Evolutionary conservation across 1,140 invertebrate species (phyloP).

Genomic region (Dysdera silvatica): DNA sequence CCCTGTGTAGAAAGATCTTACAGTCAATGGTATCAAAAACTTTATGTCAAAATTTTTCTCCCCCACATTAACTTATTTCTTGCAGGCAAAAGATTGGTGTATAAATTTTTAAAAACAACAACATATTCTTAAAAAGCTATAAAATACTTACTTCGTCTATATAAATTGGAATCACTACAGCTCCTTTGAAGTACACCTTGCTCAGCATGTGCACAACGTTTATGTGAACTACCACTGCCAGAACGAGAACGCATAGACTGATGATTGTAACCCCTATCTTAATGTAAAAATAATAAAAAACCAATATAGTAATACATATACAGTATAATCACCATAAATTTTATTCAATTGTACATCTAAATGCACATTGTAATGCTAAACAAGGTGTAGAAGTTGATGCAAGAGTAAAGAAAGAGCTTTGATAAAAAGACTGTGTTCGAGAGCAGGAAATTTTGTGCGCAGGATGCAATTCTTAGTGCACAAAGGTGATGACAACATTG

Average conservation of each 20-base stretch:
- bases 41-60: too few relatives aligned
- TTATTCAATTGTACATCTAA: background rate
- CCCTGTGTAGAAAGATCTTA: too few relatives aligned
- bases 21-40: too few relatives aligned
- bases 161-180: constrained; percentile 17
- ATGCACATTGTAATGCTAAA: too few relatives aligned
- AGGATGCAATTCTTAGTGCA: too few relatives aligned
- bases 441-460: too few relatives aligned
- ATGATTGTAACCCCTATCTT: background rate
- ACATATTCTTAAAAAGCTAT: background rate
- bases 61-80: too few relatives aligned
- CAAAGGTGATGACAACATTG: too few relatives aligned
- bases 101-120: background rate
- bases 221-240: constrained; percentile 22
- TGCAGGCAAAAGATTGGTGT: background rate
- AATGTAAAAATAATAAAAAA: background rate
- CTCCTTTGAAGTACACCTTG: constrained; percentile 4
- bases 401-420: too few relatives aligned
- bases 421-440: too few relatives aligned
- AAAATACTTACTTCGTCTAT: constrained; percentile 12
- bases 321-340: background rate
- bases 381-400: too few relatives aligned
- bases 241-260: constrained; percentile 21
- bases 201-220: background rate
- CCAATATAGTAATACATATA: background rate